Conservation (phyloP, 2,113 vertebrate species). For the Eclectus roratus region DNA sequence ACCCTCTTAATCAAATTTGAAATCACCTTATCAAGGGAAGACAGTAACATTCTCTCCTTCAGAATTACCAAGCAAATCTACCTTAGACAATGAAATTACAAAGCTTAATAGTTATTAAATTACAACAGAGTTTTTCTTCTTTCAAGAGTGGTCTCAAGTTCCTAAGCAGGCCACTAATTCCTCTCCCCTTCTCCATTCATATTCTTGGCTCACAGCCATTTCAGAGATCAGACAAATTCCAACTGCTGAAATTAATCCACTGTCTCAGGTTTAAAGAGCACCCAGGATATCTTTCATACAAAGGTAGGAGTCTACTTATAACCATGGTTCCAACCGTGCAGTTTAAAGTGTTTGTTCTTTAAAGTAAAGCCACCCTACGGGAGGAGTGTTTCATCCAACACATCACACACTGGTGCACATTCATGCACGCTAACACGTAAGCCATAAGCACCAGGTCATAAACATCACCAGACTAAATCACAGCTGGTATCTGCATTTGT, state of each 20-base stretch:
- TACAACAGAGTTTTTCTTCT: neutral
- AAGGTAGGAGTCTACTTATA: neutral
- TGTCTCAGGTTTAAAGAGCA: slow-evolving; percentile 11
- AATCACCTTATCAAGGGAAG: neutral
- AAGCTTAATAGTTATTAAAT: neutral
- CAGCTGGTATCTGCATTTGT: neutral
- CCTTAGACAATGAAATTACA: neutral
- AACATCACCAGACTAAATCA: neutral
- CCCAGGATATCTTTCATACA: neutral
- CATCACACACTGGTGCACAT: neutral
- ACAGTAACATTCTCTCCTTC: neutral
- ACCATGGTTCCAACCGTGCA: neutral
- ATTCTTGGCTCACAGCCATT: neutral
- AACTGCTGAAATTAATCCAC: slow-evolving; percentile 23
- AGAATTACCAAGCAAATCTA: neutral
- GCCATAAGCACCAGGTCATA: neutral
- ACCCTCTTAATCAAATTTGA: neutral
- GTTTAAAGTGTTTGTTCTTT: neutral
- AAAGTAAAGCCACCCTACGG: neutral
- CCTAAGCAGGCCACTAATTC: neutral
- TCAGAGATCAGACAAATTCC: slow-evolving; percentile 26
- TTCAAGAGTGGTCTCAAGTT: neutral
- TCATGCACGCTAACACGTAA: neutral
- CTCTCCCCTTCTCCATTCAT: neutral
- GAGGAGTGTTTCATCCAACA: neutral